These are phyloP conservation scores for Nemoura dubitans DNA, from an alignment of 2,888 invertebrate genomes.

Conservation along the genomic window DNA sequence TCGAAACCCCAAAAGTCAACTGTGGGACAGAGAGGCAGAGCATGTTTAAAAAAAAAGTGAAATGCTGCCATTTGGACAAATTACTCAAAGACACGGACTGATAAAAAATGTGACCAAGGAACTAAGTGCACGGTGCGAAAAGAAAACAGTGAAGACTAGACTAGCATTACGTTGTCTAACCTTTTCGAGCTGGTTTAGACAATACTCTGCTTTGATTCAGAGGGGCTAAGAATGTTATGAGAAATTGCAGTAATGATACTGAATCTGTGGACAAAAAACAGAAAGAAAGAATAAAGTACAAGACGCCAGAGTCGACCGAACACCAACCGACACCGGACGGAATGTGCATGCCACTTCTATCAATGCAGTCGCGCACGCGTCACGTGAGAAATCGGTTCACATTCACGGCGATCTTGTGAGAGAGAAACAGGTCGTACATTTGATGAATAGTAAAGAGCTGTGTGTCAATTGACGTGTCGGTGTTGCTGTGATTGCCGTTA, in stretches of 20 bases:
- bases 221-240: constrained; percentile 51
- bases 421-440: not conserved
- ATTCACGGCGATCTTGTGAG: not conserved
- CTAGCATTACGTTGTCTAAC: constrained; percentile 34
- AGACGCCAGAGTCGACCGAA: not conserved
- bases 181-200: constrained; percentile 46
- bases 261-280: constrained; percentile 51
- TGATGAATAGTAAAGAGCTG: not conserved
- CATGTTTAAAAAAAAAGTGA: no score
- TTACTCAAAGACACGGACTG: not conserved
- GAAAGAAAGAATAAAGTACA: constrained; percentile 47
- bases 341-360: not conserved
- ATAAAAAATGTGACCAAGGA: not conserved
- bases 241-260: constrained; percentile 51
- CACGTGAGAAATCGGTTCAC: not conserved
- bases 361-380: not conserved
- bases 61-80: no score
- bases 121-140: not conserved
- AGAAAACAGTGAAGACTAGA: not conserved
- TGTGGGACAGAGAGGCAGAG: no score
- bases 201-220: constrained; percentile 49
- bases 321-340: not conserved
- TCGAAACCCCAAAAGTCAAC: no score
- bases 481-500: not conserved
- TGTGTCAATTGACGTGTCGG: not conserved